phyloP scores from a whole-genome alignment of 2,888 invertebrate genomes.

The Geotrupes spiniger region DNA sequence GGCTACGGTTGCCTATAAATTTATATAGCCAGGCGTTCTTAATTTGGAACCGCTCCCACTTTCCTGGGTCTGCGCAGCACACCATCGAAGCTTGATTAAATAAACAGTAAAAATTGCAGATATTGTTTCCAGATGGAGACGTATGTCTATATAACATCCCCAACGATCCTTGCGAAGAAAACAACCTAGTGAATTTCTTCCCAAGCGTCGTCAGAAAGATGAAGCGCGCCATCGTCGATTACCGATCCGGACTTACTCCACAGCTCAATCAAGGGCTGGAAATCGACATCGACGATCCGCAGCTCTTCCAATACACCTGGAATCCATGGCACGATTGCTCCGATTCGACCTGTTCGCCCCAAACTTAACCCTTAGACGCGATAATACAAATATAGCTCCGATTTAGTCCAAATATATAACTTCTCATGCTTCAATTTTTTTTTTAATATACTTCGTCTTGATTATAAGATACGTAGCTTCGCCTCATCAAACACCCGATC shows the following conservation, averaged over 20 bases:
- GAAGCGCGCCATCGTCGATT: slow-evolving; percentile 53
- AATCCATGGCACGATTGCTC: slow-evolving; percentile 59
- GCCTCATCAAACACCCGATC: too few species aligned
- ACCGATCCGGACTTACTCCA: slow-evolving; percentile 56
- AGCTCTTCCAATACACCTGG: slow-evolving; percentile 70
- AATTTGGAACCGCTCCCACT: too few species aligned
- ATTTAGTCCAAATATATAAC: too few species aligned
- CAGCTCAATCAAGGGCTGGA: slow-evolving; percentile 55
- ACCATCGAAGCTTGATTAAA: too few species aligned
- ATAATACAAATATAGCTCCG: too few species aligned
- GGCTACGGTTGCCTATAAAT: too few species aligned
- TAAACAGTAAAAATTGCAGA: too few species aligned
- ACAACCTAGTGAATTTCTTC: slow-evolving; percentile 60
- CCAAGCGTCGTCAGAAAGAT: slow-evolving; percentile 55
- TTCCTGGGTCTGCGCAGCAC: too few species aligned
- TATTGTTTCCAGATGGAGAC: slow-evolving; percentile 55
- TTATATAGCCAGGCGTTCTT: too few species aligned
- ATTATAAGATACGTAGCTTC: too few species aligned
- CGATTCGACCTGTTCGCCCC: slow-evolving; percentile 33
- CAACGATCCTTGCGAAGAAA: slow-evolving; percentile 76
- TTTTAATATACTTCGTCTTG: too few species aligned
- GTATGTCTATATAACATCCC: slow-evolving; percentile 75
- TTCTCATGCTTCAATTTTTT: too few species aligned
- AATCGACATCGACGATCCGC: slow-evolving; percentile 63
- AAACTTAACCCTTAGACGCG: not conserved